Evolutionary conservation across 2,888 invertebrate genomes (phyloP), one percentile per base, ranked within the genome.

Genomic region (Caenorhabditis panamensis): DNA sequence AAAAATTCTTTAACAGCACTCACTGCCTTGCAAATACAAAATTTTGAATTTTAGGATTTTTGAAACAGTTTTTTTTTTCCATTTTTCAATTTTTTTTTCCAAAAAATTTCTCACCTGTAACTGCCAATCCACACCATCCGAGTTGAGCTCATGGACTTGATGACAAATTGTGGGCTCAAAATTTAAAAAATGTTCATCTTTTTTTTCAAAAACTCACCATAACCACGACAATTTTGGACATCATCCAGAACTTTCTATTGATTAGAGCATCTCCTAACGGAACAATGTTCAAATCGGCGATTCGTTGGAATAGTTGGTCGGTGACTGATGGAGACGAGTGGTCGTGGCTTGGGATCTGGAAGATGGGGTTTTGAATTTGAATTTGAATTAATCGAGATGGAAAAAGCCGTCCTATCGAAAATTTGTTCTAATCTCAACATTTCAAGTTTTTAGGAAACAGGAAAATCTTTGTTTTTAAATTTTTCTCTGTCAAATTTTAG

Each of bases 201-300:
- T 47, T 5, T 49, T 49, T 49, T 1, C 3, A 18, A 16, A 31
- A 41, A 18, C 26, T 41, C 9, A 79, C 79, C 79, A 80, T 75
- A n/a, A 76, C 51, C 2, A 62, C 71, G 18, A 80, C 69, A 41
- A 69, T 76, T 37, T 80, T 80, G 3, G 80, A 62, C 75, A 76
- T 75, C 71, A 80, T 69, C 80, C 80, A 80, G 36, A 31, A 80
- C 24, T 76, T 75, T 36, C 80, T 41, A 59, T 75, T 80, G 1
- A 36, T 8, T 0, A 80, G 41, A 13, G 80, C 80, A 24, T 80
- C 80, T 0, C 44, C 62, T 0, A 79, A 24, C 13, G 68, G 68
- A 4, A 79, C 68, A 44, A 79, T 73, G 54, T 73, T 18, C 24
- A 79, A 44, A 44, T 58, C 31, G 6, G 68, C 5, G 28, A 79